Evolutionary conservation across 2,113 vertebrate species (phyloP), one percentile per base, ranked within the genome.

Genomic region (Chionomys nivalis): DNA sequence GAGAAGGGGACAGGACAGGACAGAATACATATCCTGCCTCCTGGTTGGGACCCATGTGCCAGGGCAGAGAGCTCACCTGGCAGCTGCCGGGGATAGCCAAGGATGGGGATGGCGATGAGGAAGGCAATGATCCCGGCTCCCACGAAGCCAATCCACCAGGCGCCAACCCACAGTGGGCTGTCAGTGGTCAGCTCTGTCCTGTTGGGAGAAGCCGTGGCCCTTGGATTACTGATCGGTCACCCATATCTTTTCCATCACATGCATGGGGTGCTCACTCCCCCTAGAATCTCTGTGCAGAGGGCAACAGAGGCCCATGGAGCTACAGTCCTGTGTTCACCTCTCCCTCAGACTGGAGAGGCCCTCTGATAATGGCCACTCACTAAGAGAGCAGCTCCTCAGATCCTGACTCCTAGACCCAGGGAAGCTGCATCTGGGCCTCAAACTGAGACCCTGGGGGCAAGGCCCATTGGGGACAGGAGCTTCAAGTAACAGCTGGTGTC

Each of bases 101-200:
- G 99, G 97, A 99, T 99, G 83, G 99, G 99, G 93, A 99, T 86
- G 0, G 99, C 98, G 14, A 99, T 98, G 86, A 99, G 97, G 0
- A 99, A 95, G 5, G 99, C 98, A 0, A 99, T 99, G 0, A 98
- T 99, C 39, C 99, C 99, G 0, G 99, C 98, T 0, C 98, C 99
- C 2, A 99, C 98, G 97, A 99, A 99, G 36, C 99, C 99, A 0
- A 99, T 98, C 99, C 99, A 99, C 99, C 99, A 99, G 0, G 99
- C 99, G 0, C 99, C 99, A 0, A 99, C 99, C 99, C 99, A 99
- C 44, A 99, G 98, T 0, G 99, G 99, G 97, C 99, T 99, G 87
- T 99, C 99, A 0, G 99, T 99, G 33, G 99, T 98, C 75, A 99
- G 98, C 89, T 98, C 95, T 0, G 98, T 98, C 82, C 99, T 99